Evolutionary conservation across 1,140 invertebrate species (phyloP).

Genomic region (Dreissena polymorpha): DNA sequence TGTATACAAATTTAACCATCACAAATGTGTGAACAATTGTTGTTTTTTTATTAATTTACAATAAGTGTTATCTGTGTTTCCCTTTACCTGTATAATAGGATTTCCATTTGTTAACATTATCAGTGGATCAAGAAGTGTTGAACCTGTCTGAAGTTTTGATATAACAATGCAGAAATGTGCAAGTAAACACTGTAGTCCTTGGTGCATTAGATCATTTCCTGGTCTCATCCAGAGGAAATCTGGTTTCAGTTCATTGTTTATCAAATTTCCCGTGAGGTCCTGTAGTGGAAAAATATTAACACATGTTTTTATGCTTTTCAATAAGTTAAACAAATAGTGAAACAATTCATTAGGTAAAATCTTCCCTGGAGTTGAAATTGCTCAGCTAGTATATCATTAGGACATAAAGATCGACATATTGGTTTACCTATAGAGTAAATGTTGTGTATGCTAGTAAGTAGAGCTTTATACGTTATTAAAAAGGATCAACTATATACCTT

Average conservation of each 20-base stretch:
- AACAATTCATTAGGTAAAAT: not conserved
- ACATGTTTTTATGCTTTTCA: not conserved
- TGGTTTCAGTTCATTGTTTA: slow-evolving; percentile 18
- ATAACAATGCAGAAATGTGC: slow-evolving; percentile 56
- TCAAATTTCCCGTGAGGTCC: not conserved
- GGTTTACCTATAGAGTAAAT: too few species aligned
- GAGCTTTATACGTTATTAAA: too few species aligned
- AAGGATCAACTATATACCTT: too few species aligned
- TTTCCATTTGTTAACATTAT: slow-evolving; percentile 47
- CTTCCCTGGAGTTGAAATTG: not conserved
- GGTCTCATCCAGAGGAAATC: not conserved
- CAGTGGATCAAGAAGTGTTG: slow-evolving; percentile 55
- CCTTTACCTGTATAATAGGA: slow-evolving; percentile 35
- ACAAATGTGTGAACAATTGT: too few species aligned
- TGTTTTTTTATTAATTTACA: slow-evolving; percentile 1
- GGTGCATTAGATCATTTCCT: slow-evolving; percentile 42
- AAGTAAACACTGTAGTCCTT: slow-evolving; percentile 61
- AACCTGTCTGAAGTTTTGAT: slow-evolving; percentile 34
- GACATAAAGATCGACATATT: not conserved
- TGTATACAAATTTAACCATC: not conserved
- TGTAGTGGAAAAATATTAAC: slow-evolving; percentile 23
- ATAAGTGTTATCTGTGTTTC: not conserved
- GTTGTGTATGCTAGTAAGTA: not conserved
- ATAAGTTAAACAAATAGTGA: not conserved
- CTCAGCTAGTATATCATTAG: not conserved